Evolutionary conservation across 2,888 invertebrate species (phyloP).

Genomic region (Eulithis prunata): DNA sequence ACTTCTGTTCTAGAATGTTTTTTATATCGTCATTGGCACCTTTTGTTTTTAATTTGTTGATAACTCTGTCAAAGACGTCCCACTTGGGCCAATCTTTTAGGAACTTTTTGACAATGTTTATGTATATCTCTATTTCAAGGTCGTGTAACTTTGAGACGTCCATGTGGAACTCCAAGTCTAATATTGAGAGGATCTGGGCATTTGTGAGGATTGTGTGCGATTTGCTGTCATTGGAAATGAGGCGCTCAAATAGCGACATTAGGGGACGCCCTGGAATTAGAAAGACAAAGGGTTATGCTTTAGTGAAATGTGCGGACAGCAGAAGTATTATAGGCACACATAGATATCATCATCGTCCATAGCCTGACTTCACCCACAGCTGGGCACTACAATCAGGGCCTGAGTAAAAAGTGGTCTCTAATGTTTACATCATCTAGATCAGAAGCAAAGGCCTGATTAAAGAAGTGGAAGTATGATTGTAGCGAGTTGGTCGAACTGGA

Average conservation of each 20-base stretch:
- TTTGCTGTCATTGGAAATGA: constrained; percentile 61
- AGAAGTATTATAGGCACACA: too few relatives aligned
- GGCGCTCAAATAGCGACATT: constrained; percentile 60
- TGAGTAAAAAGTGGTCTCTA: too few relatives aligned
- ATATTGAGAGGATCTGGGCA: constrained; percentile 62
- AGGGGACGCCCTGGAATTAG: constrained; percentile 64
- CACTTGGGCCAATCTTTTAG: constrained; percentile 74
- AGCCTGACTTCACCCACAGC: too few relatives aligned
- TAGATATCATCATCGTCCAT: too few relatives aligned
- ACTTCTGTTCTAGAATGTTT: constrained; percentile 55
- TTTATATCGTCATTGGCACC: constrained; percentile 44
- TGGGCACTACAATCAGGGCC: too few relatives aligned
- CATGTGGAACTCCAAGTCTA: constrained; percentile 62
- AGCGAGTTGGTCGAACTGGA: too few relatives aligned
- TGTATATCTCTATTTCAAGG: constrained; percentile 65
- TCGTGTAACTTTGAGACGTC: constrained; percentile 52
- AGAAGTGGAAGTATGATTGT: too few relatives aligned
- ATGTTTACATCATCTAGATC: too few relatives aligned
- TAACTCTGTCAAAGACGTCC: constrained; percentile 63
- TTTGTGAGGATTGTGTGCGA: constrained; percentile 68
- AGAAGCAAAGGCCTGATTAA: too few relatives aligned
- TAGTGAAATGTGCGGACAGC: neutral
- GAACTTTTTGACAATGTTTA: constrained; percentile 68
- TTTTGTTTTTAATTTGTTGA: constrained; percentile 50
- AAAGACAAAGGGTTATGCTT: neutral